These are phyloP conservation scores for Hylomyscus alleni DNA, from an alignment of 2,797 vertebrate species.

Conservation along the genomic window DNA sequence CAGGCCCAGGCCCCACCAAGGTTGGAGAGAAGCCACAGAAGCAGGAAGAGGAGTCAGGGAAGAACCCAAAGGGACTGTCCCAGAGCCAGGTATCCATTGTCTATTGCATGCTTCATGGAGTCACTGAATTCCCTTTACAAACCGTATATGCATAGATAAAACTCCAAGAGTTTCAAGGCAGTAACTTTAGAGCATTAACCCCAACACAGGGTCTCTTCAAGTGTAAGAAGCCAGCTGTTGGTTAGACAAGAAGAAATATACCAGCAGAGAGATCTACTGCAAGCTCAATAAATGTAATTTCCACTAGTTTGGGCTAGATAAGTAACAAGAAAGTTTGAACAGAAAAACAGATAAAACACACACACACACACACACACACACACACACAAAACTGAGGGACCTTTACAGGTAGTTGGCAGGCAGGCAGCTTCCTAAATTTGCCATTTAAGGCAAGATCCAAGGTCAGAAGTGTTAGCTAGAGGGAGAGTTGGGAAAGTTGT, in stretches of 20 bases:
- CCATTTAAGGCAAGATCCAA: background rate
- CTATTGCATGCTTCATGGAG: accelerated
- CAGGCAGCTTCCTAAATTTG: background rate
- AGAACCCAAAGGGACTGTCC: no score
- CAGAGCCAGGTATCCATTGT: background rate
- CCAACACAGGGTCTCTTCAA: no score
- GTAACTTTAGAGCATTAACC: background rate
- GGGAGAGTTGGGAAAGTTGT: background rate
- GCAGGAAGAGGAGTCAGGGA: background rate
- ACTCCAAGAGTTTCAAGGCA: background rate
- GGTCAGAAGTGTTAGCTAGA: background rate
- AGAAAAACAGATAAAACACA: no score
- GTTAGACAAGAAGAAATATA: background rate
- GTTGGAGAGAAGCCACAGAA: background rate
- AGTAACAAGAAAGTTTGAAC: background rate
- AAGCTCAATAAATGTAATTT: background rate
- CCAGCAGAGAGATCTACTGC: background rate
- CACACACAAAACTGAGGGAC: background rate
- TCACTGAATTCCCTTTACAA: background rate
- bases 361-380: no score
- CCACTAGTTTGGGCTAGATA: background rate
- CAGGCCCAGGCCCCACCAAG: background rate
- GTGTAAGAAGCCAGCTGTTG: background rate
- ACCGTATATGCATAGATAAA: background rate
- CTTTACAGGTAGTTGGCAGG: background rate